Evolutionary conservation across 1,140 invertebrate species (phyloP).

Genomic region (Anagrus nilaparvatae): DNA sequence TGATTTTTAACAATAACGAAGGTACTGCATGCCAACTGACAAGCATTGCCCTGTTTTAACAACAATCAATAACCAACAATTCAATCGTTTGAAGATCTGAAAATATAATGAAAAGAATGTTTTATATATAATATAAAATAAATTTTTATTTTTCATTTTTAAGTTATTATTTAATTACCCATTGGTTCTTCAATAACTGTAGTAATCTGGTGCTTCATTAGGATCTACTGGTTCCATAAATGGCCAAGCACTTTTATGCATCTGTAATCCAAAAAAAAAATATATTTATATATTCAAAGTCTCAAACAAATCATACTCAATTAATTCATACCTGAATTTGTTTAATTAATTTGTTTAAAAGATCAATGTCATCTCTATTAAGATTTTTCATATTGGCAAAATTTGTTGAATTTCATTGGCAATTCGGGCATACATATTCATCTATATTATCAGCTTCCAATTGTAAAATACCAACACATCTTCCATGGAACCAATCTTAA

Average conservation of each 20-base stretch:
- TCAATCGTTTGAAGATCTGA: slow-evolving; percentile 92
- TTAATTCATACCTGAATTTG: slow-evolving; percentile 73
- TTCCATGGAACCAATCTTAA: slow-evolving; percentile 98
- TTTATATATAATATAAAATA: slow-evolving; percentile 1
- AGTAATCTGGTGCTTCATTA: slow-evolving; percentile 92
- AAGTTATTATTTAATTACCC: slow-evolving; percentile 55
- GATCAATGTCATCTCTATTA: slow-evolving; percentile 69
- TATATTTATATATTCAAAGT: slow-evolving; percentile 9
- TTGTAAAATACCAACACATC: slow-evolving; percentile 92
- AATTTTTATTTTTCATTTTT: background rate
- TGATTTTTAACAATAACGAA: too few relatives aligned
- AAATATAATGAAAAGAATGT: too few relatives aligned
- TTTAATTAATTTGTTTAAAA: slow-evolving; percentile 75
- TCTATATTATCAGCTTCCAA: slow-evolving; percentile 90
- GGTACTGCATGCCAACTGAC: too few relatives aligned
- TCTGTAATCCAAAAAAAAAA: slow-evolving; percentile 40
- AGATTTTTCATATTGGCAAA: slow-evolving; percentile 84
- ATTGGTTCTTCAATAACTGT: slow-evolving; percentile 96
- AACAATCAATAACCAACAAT: too few relatives aligned
- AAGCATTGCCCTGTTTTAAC: too few relatives aligned
- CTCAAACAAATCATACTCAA: too few relatives aligned
- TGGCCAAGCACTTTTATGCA: slow-evolving; percentile 90
- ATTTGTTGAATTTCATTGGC: slow-evolving; percentile 79
- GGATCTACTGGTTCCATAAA: slow-evolving; percentile 95
- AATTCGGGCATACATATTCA: slow-evolving; percentile 93